Evolutionary conservation across 2,888 invertebrate genomes (phyloP), one percentile per base, ranked within the genome.

Genomic region (Kryphioiulus occultus): DNA sequence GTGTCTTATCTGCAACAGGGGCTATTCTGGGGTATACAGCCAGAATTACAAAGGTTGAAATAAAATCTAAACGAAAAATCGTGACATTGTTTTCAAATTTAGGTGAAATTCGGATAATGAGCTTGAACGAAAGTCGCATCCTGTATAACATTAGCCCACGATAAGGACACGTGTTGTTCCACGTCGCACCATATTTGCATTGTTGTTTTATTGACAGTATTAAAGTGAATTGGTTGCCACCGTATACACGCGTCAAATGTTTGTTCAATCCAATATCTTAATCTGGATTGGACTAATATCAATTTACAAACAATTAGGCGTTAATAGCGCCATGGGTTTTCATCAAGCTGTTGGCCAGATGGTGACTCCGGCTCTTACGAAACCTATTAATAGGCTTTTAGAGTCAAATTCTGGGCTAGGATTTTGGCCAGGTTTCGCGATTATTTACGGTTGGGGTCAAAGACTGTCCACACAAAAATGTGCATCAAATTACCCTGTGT

Each of bases 251-350:
- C 68, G 68, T 68, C 19, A 68, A 68, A 68, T 68, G 68, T 68
- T 68, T 68, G 68, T 68, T 68, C 68, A 68, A 68, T 68, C 68
- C 68, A 7, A n/a, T 15, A 68, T 68, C 68, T 68, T 68, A 26
- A 68, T 68, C 68, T 26, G 68, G 68, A 68, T 68, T 68, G 68
- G 68, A 26, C 68, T 26, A 68, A 68, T 68, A 68, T 68, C 68
- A 68, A 68, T 68, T 68, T 68, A 68, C 68, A 68, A 68, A 68
- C 68, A 68, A 68, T 68, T 68, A 68, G 68, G 68, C 68, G 26
- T 68, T 68, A 68, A 68, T 68, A 68, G 68, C 68, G 68, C 26
- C 68, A 68, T 68, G 68, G 68, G 68, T 68, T 68, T 12, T 5
- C 68, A 22, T 68, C 68, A 68, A 68, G 68, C 68, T 68, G 68